Conservation (phyloP, 2,113 vertebrate species). For the Bubo blakistoni region DNA sequence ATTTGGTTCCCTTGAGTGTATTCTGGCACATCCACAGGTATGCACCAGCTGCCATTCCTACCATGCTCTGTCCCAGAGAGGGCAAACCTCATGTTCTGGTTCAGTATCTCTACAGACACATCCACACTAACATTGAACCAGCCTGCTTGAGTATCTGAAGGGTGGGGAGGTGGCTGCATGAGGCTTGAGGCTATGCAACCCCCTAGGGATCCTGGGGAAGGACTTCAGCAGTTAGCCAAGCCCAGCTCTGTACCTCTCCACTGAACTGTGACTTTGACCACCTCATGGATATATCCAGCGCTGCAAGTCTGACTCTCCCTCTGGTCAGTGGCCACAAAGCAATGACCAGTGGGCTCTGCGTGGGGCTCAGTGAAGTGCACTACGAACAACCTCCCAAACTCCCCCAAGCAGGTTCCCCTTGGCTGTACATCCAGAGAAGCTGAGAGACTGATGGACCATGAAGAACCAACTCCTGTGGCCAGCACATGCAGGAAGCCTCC, state of each 20-base stretch:
- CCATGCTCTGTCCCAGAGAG: fast-evolving
- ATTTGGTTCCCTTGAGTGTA: not conserved
- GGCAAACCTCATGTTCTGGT: not conserved
- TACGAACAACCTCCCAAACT: not conserved
- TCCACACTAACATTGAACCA: not conserved
- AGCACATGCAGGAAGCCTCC: not conserved
- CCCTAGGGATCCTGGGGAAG: not conserved
- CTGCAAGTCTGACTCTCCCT: not conserved
- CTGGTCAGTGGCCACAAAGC: not conserved
- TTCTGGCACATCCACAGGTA: not conserved
- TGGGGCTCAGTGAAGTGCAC: not conserved
- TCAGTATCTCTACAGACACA: not conserved
- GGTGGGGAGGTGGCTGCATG: not conserved
- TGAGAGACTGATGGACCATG: not conserved
- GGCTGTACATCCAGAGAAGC: not conserved
- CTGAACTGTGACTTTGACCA: not conserved
- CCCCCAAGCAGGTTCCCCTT: not conserved
- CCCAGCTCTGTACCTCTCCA: not conserved
- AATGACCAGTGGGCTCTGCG: not conserved
- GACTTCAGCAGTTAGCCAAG: not conserved
- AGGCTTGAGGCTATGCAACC: not conserved
- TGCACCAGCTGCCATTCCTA: not conserved
- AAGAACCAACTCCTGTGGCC: not conserved
- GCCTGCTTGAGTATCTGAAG: not conserved
- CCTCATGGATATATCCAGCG: not conserved